These are phyloP conservation scores for Australoheros scitulus DNA, from an alignment of 2,113 vertebrate species.

Conservation along the genomic window DNA sequence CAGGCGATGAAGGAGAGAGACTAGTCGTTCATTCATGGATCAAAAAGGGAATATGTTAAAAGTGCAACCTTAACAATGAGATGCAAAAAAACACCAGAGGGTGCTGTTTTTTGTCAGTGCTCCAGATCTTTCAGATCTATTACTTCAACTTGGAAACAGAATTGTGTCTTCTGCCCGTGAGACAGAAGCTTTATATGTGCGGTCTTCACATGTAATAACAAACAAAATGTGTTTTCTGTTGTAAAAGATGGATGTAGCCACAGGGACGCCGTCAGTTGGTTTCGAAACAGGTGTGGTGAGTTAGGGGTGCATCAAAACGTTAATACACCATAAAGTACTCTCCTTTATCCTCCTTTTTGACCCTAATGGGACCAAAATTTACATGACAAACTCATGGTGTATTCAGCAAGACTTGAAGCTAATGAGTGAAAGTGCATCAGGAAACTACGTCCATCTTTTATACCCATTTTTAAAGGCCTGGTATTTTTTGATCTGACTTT, in stretches of 20 bases:
- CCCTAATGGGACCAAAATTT: not conserved
- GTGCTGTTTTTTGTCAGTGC: not conserved
- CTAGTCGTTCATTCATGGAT: not conserved
- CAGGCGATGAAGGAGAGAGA: slow-evolving; percentile 40
- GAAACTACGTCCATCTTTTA: not conserved
- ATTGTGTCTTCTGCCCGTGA: not conserved
- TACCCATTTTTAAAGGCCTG: not conserved
- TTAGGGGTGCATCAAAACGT: not conserved
- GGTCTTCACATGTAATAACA: not conserved
- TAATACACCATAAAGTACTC: not conserved
- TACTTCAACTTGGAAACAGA: not conserved
- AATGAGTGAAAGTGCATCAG: not conserved
- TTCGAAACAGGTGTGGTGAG: not conserved
- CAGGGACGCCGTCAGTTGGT: not conserved
- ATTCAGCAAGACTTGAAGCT: not conserved
- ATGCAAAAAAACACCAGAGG: not conserved
- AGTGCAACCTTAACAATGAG: not conserved
- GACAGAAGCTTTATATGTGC: not conserved
- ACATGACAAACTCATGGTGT: too few relatives aligned
- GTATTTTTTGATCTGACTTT: rapidly evolving
- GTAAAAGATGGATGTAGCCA: not conserved
- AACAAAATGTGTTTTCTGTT: not conserved
- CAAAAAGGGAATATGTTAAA: not conserved
- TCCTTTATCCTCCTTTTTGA: not conserved
- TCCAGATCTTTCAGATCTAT: not conserved